Percentiles rank a stretch among this genome's conserved stretches.
Conservation (phyloP, 2,888 invertebrate species). For the Hymenopus coronatus region DNA sequence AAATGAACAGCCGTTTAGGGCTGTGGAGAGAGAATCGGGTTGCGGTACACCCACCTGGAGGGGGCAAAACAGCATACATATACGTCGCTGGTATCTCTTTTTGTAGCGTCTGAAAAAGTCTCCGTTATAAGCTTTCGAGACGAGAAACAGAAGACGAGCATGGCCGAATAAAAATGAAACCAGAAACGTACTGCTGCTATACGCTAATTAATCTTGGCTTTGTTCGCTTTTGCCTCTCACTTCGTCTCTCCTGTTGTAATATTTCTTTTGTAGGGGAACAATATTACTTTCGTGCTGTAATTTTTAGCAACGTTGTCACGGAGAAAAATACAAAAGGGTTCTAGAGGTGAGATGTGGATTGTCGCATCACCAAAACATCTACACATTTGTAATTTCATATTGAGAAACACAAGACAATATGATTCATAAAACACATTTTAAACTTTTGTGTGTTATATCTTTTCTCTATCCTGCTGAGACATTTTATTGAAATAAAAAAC, state of each 20-base stretch:
- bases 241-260: background rate
- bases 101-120: background rate
- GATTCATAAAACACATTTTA: background rate
- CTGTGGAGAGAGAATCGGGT: background rate
- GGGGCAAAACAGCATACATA: background rate
- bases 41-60: background rate
- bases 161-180: background rate
- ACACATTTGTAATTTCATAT: background rate
- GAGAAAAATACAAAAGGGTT: background rate
- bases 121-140: background rate
- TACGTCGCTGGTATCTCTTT: background rate
- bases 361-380: background rate
- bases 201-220: slow-evolving; percentile 4
- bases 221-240: background rate
- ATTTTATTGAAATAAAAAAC: too few relatives aligned
- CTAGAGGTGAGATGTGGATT: background rate
- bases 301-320: background rate
- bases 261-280: background rate
- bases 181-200: background rate
- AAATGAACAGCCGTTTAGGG: background rate
- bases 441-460: background rate
- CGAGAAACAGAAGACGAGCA: background rate
- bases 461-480: too few relatives aligned
- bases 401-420: background rate
- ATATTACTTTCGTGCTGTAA: background rate